phyloP scores from a whole-genome alignment of 1,140 invertebrate genomes.

The Ptiloglossa arizonensis region DNA sequence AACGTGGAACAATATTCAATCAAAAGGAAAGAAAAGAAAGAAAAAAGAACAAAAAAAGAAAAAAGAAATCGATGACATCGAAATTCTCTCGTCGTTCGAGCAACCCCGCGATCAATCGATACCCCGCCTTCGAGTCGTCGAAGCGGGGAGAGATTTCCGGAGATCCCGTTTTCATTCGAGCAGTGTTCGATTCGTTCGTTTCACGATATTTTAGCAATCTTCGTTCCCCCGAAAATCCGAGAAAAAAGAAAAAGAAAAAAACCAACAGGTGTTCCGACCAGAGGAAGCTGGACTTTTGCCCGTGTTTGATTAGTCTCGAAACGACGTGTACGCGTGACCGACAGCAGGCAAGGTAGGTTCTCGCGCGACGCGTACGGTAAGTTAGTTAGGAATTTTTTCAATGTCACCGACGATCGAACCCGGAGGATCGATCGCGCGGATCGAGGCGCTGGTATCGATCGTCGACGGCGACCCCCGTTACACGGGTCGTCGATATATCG shows the following conservation, averaged over 20 bases:
- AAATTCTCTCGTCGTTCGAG: neutral
- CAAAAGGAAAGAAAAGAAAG: neutral
- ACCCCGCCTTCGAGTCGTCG: too few relatives aligned
- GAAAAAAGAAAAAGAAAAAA: too few relatives aligned
- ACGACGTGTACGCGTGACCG: slow-evolving; percentile 16
- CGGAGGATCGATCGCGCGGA: neutral
- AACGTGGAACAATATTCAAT: slow-evolving; percentile 20
- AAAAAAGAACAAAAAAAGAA: neutral
- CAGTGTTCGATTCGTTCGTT: neutral
- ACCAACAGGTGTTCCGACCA: neutral
- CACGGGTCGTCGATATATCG: slow-evolving; percentile 5
- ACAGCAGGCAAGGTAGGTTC: slow-evolving; percentile 28
- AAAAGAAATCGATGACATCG: too few relatives aligned
- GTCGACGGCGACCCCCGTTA: slow-evolving; percentile 1
- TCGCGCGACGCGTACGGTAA: slow-evolving; percentile 37
- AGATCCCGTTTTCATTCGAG: neutral
- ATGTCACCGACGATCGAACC: slow-evolving; percentile 39
- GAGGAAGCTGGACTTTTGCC: neutral
- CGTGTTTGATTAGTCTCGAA: slow-evolving; percentile 21
- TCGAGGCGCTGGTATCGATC: neutral
- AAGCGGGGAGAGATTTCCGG: too few relatives aligned
- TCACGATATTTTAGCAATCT: neutral
- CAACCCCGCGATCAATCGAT: neutral
- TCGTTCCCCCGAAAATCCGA: neutral
- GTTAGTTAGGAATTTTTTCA: slow-evolving; percentile 60